These are phyloP conservation scores for Melanchra persicariae DNA, from an alignment of 2,888 invertebrate genomes.

Conservation along the genomic window DNA sequence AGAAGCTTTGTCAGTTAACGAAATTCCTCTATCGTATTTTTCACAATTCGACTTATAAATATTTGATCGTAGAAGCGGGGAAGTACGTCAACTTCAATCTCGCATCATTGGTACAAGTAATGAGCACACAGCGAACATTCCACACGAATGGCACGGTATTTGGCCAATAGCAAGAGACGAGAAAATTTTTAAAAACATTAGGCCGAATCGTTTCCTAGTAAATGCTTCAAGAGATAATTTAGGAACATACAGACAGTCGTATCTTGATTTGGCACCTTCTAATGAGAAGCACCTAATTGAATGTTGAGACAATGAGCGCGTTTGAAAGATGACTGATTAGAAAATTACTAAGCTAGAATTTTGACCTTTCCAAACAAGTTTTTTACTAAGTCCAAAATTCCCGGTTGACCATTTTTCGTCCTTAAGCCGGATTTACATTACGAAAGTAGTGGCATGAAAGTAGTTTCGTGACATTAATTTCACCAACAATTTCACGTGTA, in stretches of 20 bases:
- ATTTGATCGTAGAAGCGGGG: neutral
- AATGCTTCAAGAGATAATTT: slow-evolving; percentile 55
- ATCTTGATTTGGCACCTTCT: slow-evolving; percentile 70
- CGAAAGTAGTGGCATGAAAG: too few species aligned
- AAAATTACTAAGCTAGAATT: slow-evolving; percentile 24
- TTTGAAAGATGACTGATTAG: slow-evolving; percentile 20
- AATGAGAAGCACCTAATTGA: slow-evolving; percentile 64
- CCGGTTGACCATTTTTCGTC: neutral
- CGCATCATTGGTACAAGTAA: slow-evolving; percentile 26
- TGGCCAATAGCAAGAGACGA: slow-evolving; percentile 60
- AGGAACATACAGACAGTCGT: slow-evolving; percentile 68
- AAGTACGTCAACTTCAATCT: slow-evolving; percentile 31
- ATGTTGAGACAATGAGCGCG: slow-evolving; percentile 22
- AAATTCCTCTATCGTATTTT: neutral
- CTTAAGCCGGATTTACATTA: too few species aligned
- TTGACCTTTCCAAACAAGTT: slow-evolving; percentile 20
- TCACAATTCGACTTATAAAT: too few species aligned
- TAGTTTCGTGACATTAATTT: too few species aligned
- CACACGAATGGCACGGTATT: slow-evolving; percentile 64
- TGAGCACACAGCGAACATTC: slow-evolving; percentile 51
- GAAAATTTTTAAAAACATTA: slow-evolving; percentile 56
- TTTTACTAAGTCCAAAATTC: neutral
- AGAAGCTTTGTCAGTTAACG: neutral
- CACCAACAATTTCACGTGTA: too few species aligned
- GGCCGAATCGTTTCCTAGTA: slow-evolving; percentile 59